phyloP scores from a whole-genome alignment of 2,888 invertebrate genomes.

The Chymomyza amoena region DNA sequence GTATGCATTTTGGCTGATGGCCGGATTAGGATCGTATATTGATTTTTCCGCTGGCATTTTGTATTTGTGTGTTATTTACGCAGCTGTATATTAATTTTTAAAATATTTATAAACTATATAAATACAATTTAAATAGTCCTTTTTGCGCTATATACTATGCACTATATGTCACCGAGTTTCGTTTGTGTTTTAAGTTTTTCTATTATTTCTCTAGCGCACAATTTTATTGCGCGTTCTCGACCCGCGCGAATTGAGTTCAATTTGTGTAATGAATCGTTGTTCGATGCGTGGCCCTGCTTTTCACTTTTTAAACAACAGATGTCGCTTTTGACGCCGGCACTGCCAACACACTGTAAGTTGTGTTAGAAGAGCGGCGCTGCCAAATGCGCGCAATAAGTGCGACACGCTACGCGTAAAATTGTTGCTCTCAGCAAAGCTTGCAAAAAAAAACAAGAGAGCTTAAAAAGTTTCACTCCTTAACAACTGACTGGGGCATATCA shows the following conservation, averaged over 20 bases:
- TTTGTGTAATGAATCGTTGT: slow-evolving; percentile 55
- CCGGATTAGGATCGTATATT: slow-evolving; percentile 82
- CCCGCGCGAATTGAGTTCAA: slow-evolving; percentile 66
- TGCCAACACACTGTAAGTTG: background rate
- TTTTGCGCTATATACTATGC: slow-evolving; percentile 8
- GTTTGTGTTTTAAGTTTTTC: slow-evolving; percentile 7
- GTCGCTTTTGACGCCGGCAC: background rate
- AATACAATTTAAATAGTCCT: slow-evolving; percentile 29
- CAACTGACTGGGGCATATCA: background rate
- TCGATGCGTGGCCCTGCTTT: slow-evolving; percentile 46
- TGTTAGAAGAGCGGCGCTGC: no score
- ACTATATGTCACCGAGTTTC: background rate
- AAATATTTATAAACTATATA: slow-evolving; percentile 17
- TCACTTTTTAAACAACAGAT: slow-evolving; percentile 34
- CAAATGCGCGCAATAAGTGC: no score
- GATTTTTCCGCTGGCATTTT: slow-evolving; percentile 82
- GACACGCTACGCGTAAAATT: no score
- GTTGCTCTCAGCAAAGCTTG: background rate
- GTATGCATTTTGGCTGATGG: slow-evolving; percentile 82
- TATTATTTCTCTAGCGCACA: slow-evolving; percentile 34
- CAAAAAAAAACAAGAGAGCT: no score
- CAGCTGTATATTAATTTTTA: background rate
- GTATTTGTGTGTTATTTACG: background rate
- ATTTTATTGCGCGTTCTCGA: slow-evolving; percentile 29
- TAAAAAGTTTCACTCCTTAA: background rate